A percentile compares a stretch with the other conserved stretches of the same genome.
Evolutionary conservation across 2,888 invertebrate genomes (phyloP).

Genomic region (Argyra leucocephala): DNA sequence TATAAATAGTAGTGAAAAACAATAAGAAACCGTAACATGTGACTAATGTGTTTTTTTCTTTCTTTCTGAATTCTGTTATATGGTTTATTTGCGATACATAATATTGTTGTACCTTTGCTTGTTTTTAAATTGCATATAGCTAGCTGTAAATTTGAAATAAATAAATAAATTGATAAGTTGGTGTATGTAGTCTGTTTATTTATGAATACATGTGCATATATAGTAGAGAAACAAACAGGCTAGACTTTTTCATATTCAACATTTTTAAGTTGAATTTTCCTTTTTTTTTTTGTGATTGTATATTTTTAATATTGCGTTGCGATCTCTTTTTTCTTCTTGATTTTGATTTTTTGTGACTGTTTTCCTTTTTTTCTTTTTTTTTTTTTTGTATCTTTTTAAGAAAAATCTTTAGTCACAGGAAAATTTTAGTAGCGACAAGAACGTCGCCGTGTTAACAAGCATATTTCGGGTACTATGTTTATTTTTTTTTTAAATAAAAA

Average conservation of each 20-base stretch:
- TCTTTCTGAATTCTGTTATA: too few relatives aligned
- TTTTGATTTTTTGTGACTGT: not conserved
- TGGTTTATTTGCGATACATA: too few relatives aligned
- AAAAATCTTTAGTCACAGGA: constrained; percentile 27
- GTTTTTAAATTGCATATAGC: too few relatives aligned
- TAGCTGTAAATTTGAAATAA: too few relatives aligned
- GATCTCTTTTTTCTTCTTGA: not conserved
- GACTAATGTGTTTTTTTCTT: too few relatives aligned
- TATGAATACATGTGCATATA: too few relatives aligned
- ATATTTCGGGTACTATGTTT: constrained; percentile 10
- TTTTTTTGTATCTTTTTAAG: not conserved
- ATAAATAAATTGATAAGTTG: too few relatives aligned
- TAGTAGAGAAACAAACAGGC: not conserved
- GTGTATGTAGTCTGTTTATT: not conserved
- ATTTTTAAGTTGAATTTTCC: not conserved
- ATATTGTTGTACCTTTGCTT: too few relatives aligned
- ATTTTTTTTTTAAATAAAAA: constrained; percentile 11
- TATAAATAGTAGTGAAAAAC: too few relatives aligned
- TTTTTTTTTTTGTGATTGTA: not conserved
- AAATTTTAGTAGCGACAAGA: constrained; percentile 40
- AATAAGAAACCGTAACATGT: too few relatives aligned
- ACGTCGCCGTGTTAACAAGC: constrained; percentile 43
- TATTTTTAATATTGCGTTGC: not conserved
- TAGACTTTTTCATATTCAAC: constrained; percentile 3
- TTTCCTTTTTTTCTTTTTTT: not conserved